Conservation (phyloP, 1,140 invertebrate genomes). For the Parapsyche elsis region DNA sequence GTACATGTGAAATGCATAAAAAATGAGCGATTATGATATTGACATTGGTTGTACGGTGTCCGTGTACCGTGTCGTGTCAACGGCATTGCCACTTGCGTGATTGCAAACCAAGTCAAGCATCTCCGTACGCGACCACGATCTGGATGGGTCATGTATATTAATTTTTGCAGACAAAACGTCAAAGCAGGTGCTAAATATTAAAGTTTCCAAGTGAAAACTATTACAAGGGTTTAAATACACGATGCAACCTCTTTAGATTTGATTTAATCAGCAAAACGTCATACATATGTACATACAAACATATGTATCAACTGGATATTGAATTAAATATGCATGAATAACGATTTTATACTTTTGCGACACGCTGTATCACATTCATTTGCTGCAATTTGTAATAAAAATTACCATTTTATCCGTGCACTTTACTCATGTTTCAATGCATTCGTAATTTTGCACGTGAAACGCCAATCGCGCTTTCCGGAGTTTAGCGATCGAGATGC, state of each 20-base stretch:
- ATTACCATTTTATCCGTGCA: too few species aligned
- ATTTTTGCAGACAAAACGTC: too few species aligned
- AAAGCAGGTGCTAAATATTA: too few species aligned
- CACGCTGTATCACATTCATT: not conserved
- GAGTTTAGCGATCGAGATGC: not conserved
- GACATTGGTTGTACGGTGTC: slow-evolving; percentile 8
- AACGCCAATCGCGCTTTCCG: too few species aligned
- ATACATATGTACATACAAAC: too few species aligned
- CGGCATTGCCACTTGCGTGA: not conserved
- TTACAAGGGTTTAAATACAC: too few species aligned
- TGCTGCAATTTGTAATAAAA: too few species aligned
- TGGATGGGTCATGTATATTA: not conserved
- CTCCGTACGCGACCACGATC: not conserved
- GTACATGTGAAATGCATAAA: slow-evolving; percentile 24
- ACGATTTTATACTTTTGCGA: slow-evolving; percentile 40
- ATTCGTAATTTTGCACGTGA: too few species aligned
- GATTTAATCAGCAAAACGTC: too few species aligned
- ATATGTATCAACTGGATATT: not conserved
- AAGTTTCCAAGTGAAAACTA: too few species aligned
- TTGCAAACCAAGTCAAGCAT: not conserved
- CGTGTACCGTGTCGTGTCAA: slow-evolving; percentile 22
- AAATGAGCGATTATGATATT: slow-evolving; percentile 11
- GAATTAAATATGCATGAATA: slow-evolving; percentile 48
- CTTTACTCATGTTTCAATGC: too few species aligned
- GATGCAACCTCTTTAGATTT: too few species aligned